These are phyloP conservation scores for Cyclophora albipunctata DNA, from an alignment of 2,888 invertebrate genomes.

Conservation along the genomic window DNA sequence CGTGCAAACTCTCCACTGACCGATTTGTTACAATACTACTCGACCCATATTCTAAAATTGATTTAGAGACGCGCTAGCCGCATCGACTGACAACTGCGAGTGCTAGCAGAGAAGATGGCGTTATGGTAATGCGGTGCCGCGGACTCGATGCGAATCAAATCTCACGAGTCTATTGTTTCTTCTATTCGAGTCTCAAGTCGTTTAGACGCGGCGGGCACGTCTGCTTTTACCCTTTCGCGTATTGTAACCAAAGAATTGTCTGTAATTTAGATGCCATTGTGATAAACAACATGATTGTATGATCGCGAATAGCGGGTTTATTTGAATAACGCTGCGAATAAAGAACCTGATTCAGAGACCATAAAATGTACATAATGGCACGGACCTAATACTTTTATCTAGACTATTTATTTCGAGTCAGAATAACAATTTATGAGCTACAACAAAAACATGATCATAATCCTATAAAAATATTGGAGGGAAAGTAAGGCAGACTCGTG, in stretches of 20 bases:
- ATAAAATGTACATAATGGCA: too few relatives aligned
- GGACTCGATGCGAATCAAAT: constrained; percentile 47
- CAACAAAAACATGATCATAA: too few relatives aligned
- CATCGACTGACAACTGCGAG: constrained; percentile 21
- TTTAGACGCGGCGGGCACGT: constrained; percentile 45
- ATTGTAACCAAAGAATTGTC: constrained; percentile 25
- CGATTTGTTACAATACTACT: constrained; percentile 44
- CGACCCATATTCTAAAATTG: constrained; percentile 10
- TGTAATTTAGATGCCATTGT: constrained; percentile 47
- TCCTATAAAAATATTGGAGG: too few relatives aligned
- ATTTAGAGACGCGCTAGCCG: constrained; percentile 8
- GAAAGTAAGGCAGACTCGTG: background rate
- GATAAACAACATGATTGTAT: constrained; percentile 42
- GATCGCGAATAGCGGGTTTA: constrained; percentile 31
- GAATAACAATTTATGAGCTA: too few relatives aligned
- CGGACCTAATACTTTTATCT: too few relatives aligned
- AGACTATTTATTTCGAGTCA: too few relatives aligned
- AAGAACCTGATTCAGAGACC: constrained; percentile 9
- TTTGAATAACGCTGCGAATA: constrained; percentile 23
- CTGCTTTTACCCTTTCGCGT: constrained; percentile 61
- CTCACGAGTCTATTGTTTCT: constrained; percentile 68
- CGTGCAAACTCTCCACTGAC: constrained; percentile 19
- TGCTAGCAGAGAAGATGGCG: constrained; percentile 31
- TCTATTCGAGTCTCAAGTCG: constrained; percentile 52
- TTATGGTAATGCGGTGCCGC: constrained; percentile 37